These are phyloP conservation scores for Drosophila nasuta DNA, from an alignment of 1,140 invertebrate genomes.

Conservation along the genomic window DNA sequence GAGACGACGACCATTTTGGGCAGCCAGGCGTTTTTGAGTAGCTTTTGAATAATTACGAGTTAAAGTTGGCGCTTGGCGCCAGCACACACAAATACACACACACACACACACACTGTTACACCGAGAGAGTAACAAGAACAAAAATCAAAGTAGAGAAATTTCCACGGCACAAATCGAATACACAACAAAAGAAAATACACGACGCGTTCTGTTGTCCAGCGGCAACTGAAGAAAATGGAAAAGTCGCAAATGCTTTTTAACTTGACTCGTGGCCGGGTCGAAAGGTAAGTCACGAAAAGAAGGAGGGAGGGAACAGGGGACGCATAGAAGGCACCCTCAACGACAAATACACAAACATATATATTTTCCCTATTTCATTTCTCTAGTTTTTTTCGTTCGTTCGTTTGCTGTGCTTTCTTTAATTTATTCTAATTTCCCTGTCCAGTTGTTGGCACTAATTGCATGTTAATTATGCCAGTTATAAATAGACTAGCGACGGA, in stretches of 20 bases:
- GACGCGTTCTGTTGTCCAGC: slow-evolving; percentile 63
- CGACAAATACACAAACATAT: not conserved
- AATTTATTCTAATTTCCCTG: slow-evolving; percentile 26
- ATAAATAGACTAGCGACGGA: slow-evolving; percentile 48
- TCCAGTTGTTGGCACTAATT: slow-evolving; percentile 55
- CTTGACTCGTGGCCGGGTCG: slow-evolving; percentile 13
- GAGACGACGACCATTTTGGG: slow-evolving; percentile 83
- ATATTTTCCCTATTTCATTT: not conserved
- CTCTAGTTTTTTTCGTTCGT: no score
- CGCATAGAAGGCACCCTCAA: not conserved
- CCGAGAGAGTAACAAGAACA: slow-evolving; percentile 13
- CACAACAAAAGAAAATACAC: slow-evolving; percentile 12
- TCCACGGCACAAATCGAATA: not conserved
- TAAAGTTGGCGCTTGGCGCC: slow-evolving; percentile 43
- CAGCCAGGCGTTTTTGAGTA: slow-evolving; percentile 66
- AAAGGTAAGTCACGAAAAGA: not conserved
- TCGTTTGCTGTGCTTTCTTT: not conserved
- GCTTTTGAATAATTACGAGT: slow-evolving; percentile 71
- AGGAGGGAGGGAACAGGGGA: not conserved
- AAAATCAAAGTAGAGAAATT: slow-evolving; percentile 7
- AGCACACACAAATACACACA: slow-evolving; percentile 9
- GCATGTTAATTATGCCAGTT: slow-evolving; percentile 72
- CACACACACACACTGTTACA: slow-evolving; percentile 1
- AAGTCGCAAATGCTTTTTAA: slow-evolving; percentile 57
- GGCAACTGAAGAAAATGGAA: slow-evolving; percentile 73